phyloP scores from a whole-genome alignment of 1,140 invertebrate species.

The Archegozetes longisetosus region DNA sequence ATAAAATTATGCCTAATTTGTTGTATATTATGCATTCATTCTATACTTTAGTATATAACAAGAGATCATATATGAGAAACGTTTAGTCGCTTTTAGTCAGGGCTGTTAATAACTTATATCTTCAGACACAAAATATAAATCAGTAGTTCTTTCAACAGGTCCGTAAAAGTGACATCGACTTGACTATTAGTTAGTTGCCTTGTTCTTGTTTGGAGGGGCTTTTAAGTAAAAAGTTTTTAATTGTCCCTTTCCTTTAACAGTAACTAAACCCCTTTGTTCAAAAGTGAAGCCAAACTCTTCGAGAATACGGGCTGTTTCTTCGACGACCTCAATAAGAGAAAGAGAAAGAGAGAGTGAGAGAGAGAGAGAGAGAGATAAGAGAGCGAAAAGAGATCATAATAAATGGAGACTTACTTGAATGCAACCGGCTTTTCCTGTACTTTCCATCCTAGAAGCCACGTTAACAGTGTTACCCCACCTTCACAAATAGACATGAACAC shows the following conservation, averaged over 20 bases:
- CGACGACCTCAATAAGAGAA: conserved; percentile 51
- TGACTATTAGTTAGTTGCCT: no score
- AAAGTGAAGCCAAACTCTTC: conserved; percentile 74
- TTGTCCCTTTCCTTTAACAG: conserved; percentile 87
- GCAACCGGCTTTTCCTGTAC: conserved; percentile 80
- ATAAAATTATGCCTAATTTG: no score
- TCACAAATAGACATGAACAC: no score
- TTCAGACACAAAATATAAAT: no score
- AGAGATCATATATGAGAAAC: no score
- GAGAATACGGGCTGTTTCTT: conserved; percentile 72
- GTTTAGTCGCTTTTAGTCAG: no score
- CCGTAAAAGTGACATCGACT: no score
- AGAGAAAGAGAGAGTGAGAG: not conserved
- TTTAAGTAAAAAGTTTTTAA: conserved; percentile 79
- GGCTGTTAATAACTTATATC: no score
- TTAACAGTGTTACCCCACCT: conserved; percentile 75
- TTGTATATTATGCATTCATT: no score
- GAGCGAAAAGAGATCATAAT: not conserved
- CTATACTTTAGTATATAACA: no score
- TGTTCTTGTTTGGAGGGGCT: not conserved
- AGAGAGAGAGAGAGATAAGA: not conserved
- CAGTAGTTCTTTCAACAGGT: no score
- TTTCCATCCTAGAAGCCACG: conserved; percentile 49
- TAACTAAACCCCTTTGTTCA: conserved; percentile 73
- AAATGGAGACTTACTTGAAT: conserved; percentile 52